Evolutionary conservation across 2,797 vertebrate species (phyloP).

Genomic region (Danio tinwini): DNA sequence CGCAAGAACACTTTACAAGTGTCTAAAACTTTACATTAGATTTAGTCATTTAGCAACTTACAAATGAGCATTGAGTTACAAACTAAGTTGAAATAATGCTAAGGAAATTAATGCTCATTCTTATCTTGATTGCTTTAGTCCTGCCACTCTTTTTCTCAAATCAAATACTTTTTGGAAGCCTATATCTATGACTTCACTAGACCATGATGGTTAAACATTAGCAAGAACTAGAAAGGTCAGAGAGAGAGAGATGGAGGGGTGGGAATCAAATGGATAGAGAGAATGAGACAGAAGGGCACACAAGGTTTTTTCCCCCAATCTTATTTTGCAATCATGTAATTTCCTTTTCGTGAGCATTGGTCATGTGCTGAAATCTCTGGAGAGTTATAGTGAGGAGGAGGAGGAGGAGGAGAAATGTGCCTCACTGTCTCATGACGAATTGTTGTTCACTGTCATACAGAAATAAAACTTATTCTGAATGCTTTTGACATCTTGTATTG

Average conservation of each 20-base stretch:
- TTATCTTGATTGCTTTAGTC: neutral
- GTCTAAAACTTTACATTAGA: neutral
- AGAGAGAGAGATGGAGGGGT: slow-evolving; percentile 49
- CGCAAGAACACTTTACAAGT: neutral
- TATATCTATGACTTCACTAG: neutral
- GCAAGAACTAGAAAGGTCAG: slow-evolving; percentile 39
- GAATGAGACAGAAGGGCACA: slow-evolving; percentile 68
- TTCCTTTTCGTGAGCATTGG: slow-evolving; percentile 52
- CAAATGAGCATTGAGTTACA: too few relatives aligned
- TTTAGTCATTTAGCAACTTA: too few relatives aligned
- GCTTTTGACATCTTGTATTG: neutral
- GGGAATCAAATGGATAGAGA: slow-evolving; percentile 44
- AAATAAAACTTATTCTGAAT: neutral
- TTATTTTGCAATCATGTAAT: slow-evolving; percentile 66
- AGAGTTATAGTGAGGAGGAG: slow-evolving; percentile 20
- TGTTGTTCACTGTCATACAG: neutral
- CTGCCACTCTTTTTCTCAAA: neutral
- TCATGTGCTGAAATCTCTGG: slow-evolving; percentile 57
- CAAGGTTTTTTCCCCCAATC: slow-evolving; percentile 49
- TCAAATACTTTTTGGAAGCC: neutral
- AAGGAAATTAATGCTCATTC: neutral
- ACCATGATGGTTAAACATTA: slow-evolving; percentile 27
- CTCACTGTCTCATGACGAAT: slow-evolving; percentile 24
- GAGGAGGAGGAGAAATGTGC: slow-evolving; percentile 9
- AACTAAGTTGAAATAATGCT: neutral